A percentile compares a stretch with the other conserved stretches of the same genome.
Evolutionary conservation across 2,113 vertebrate species (phyloP).

Genomic region (Solenodon paradoxus): DNA sequence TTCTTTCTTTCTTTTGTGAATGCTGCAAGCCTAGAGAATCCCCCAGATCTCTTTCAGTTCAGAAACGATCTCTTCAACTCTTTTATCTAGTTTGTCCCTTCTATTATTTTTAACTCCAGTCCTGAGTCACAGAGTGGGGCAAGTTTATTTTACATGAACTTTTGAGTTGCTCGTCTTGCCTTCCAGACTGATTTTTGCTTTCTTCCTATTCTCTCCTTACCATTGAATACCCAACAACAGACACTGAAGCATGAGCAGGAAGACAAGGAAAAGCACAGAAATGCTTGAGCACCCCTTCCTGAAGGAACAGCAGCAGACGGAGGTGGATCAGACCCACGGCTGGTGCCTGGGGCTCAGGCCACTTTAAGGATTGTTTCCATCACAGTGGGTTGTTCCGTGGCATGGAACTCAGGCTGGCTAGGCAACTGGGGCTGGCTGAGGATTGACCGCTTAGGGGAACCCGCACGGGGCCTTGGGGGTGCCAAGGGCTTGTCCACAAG

Average conservation of each 20-base stretch:
- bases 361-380: slow-evolving; percentile 25
- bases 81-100: too few species aligned
- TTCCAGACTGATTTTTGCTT: slow-evolving; percentile 42
- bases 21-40: too few species aligned
- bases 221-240: slow-evolving; percentile 62
- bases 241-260: slow-evolving; percentile 73
- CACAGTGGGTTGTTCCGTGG: slow-evolving; percentile 36
- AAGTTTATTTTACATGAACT: too few species aligned
- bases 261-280: slow-evolving; percentile 68
- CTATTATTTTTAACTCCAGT: too few species aligned
- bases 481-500: slow-evolving; percentile 77
- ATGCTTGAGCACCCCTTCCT: slow-evolving; percentile 57
- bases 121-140: neutral
- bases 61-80: too few species aligned
- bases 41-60: too few species aligned
- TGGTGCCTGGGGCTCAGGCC: slow-evolving; percentile 55
- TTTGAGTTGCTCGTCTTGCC: neutral
- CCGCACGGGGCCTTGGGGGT: slow-evolving; percentile 61
- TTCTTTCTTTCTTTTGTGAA: too few species aligned
- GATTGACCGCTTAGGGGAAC: slow-evolving; percentile 53
- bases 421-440: slow-evolving; percentile 39
- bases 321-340: slow-evolving; percentile 54
- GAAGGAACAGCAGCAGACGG: slow-evolving; percentile 42
- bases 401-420: neutral
- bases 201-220: neutral